Evolutionary conservation across 2,797 vertebrate species (phyloP).

Genomic region (Ambastaia sidthimunki): DNA sequence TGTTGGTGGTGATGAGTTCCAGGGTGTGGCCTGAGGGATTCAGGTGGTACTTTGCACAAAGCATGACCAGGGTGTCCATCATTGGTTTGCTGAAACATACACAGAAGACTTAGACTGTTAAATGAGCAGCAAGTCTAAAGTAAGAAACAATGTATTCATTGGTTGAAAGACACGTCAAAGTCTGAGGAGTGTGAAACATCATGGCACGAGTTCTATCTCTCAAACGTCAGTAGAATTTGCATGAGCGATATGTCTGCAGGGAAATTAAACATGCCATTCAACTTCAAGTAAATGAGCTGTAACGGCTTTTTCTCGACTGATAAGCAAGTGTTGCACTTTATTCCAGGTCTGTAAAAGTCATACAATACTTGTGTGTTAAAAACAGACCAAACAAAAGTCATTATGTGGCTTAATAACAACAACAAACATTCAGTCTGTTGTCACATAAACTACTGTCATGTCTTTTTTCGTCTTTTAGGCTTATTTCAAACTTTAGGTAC

Average conservation of each 20-base stretch:
- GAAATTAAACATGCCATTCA: neutral
- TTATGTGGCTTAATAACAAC: neutral
- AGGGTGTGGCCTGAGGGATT: slow-evolving; percentile 93
- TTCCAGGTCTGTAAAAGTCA: neutral
- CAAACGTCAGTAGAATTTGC: slow-evolving; percentile 36
- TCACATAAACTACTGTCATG: too few species aligned
- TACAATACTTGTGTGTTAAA: neutral
- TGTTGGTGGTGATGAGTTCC: slow-evolving; percentile 87
- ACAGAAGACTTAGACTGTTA: neutral
- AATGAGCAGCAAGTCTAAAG: neutral
- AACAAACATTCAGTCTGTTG: too few species aligned
- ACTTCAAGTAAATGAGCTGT: neutral
- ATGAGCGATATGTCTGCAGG: slow-evolving; percentile 19
- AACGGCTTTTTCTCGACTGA: neutral
- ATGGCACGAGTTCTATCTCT: slow-evolving; percentile 9
- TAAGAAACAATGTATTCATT: neutral
- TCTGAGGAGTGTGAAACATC: slow-evolving; percentile 16
- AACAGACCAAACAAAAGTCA: neutral
- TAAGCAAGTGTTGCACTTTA: neutral
- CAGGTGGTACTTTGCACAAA: slow-evolving; percentile 93
- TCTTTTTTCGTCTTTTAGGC: too few species aligned
- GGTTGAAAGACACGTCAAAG: neutral
- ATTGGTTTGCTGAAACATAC: slow-evolving; percentile 84
- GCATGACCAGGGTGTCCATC: slow-evolving; percentile 93
- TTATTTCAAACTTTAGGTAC: neutral